A percentile compares a stretch with the other conserved stretches of the same genome.
These are phyloP conservation scores for Berghia stephanieae DNA, from an alignment of 1,140 invertebrate species.

Conservation along the genomic window DNA sequence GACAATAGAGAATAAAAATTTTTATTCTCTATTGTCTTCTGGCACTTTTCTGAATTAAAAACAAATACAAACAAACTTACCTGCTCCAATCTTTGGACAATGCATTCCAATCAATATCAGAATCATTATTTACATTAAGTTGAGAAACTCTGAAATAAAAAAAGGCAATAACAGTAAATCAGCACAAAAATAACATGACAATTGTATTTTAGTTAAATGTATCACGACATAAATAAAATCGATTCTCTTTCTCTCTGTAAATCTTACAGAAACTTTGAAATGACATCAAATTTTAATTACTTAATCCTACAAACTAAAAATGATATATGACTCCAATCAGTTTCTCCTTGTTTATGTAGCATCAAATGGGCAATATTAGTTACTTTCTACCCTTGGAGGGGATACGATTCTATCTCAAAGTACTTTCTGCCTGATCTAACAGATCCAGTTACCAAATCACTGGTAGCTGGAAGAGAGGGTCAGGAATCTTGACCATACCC, in stretches of 20 bases:
- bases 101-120: slow-evolving; percentile 68
- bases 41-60: no score
- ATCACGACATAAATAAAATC: no score
- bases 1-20: background rate
- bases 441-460: no score
- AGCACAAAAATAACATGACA: background rate
- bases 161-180: slow-evolving; percentile 3
- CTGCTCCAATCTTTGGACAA: slow-evolving; percentile 65
- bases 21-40: no score
- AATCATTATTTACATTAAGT: slow-evolving; percentile 65
- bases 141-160: slow-evolving; percentile 61
- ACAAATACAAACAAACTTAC: no score
- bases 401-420: no score
- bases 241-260: no score
- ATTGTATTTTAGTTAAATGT: background rate
- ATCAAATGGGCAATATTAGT: no score
- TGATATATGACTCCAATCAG: background rate
- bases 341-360: background rate
- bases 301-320: background rate
- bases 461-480: no score
- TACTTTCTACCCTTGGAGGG: no score
- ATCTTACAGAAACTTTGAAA: background rate
- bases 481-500: no score
- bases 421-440: no score
- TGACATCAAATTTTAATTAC: background rate